Base-by-base conservation (phyloP, 2,888 invertebrate species). In the Fragum whitleyi region DNA sequence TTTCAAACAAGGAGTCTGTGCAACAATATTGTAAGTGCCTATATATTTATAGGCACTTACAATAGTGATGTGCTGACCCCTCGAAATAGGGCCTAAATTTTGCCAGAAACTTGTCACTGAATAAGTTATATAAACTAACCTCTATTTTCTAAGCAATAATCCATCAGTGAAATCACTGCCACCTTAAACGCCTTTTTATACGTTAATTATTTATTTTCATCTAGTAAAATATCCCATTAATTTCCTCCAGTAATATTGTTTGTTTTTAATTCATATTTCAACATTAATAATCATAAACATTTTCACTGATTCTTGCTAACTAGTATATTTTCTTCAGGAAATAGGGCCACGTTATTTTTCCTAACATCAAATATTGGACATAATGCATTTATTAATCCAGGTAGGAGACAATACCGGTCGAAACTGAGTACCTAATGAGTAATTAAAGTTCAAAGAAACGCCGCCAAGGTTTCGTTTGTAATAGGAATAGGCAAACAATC, bases 401-500 rank as follows among this genome's bases (percentile, higher is more conserved):
- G 11, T 23, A 9, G n/a, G 42, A 39, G 26, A 42, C 65, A 42
- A 65, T 65, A 65, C 65, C 65, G 65, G 65, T 65, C 0, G 9
- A 65, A 7, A 14, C 2, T 26, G 65, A 65, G 65, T 21, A 65
- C 11, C 39, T 65, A 32, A 65, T 65, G 65, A 65, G 42, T 65
- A 16, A 42, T 32, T 39, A n/a, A n/a, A 23, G 2, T 7, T 42
- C 26, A n/a, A 39, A 57, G 36, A 23, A 26, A 42, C 11, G 21
- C 65, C 42, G 65, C 23, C 65, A 1, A 2, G 14, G n/a, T 65
- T n/a, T 65, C 26, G 28, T 62, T 39, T 19, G 11, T 57, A n/a
- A 51, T n/a, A 57, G 9, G 23, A 57, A 23, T 21, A 21, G 21
- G 14, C 57, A 57, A 26, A 57, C 57, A 57, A 57, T 57, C 26